Conservation (phyloP, 2,113 vertebrate genomes). For the Zosterops lateralis region DNA sequence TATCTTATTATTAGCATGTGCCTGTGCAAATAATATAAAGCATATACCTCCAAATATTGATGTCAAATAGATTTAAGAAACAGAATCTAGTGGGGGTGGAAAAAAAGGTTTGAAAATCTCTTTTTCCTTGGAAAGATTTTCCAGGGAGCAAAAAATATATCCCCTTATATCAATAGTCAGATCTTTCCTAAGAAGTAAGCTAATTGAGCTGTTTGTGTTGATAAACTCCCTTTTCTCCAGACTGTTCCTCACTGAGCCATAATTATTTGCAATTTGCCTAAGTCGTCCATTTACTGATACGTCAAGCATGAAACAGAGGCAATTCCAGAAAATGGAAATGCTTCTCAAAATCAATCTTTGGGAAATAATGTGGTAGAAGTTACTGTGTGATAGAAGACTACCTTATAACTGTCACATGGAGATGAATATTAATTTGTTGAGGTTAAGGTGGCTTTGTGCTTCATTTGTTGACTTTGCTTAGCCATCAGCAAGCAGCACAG, state of each 20-base stretch:
- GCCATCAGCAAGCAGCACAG: conserved; percentile 75
- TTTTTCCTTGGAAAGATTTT: conserved; percentile 40
- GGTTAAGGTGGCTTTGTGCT: conserved; percentile 84
- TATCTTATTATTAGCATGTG: background rate
- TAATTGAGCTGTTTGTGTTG: conserved; percentile 99
- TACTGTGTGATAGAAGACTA: conserved; percentile 87
- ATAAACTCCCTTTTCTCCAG: conserved; percentile 90
- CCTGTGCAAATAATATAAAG: conserved; percentile 9
- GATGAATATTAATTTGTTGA: conserved; percentile 89
- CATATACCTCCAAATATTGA: background rate
- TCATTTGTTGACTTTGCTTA: conserved; percentile 84
- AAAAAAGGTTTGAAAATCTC: conserved; percentile 10
- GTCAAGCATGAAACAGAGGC: conserved; percentile 99
- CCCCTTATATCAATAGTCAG: conserved; percentile 82
- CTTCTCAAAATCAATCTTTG: conserved; percentile 89
- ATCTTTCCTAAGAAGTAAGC: conserved; percentile 91
- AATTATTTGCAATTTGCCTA: conserved; percentile 99
- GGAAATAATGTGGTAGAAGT: conserved; percentile 92
- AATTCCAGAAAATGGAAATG: conserved; percentile 99
- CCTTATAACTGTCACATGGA: conserved; percentile 86
- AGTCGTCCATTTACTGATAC: conserved; percentile 99
- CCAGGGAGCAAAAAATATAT: conserved; percentile 58
- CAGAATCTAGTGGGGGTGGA: background rate
- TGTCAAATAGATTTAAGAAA: conserved; percentile 46
- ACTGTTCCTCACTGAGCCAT: conserved; percentile 92